These are phyloP conservation scores for Nasonia longicornis DNA, from an alignment of 1,140 invertebrate species.

Conservation along the genomic window DNA sequence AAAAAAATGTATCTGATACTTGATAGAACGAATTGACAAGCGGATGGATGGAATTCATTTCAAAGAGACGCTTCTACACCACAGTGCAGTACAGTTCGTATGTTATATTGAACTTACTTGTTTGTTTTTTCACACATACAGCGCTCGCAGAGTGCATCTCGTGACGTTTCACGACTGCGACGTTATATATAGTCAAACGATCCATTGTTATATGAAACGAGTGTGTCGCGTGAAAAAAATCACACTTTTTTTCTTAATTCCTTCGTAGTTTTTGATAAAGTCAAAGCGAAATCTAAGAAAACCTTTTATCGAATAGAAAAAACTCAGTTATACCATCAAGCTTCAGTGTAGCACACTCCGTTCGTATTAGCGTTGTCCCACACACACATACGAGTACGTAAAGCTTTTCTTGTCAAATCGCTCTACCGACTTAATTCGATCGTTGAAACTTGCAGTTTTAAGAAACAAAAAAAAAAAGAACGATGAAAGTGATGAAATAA, in stretches of 20 bases:
- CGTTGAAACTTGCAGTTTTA: constrained; percentile 22
- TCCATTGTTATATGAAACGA: not conserved
- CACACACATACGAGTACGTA: not conserved
- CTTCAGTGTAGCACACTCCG: not conserved
- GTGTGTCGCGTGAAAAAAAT: not conserved
- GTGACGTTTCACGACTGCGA: not conserved
- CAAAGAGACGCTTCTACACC: not conserved
- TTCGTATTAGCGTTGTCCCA: not conserved
- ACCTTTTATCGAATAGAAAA: not conserved
- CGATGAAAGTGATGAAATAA: constrained; percentile 27
- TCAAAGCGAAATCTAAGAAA: not conserved
- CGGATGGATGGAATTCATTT: constrained; percentile 17
- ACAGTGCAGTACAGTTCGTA: not conserved
- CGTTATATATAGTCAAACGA: not conserved
- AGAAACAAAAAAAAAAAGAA: constrained; percentile 7
- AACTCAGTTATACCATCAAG: not conserved
- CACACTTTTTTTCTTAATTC: not conserved
- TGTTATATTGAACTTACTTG: not conserved
- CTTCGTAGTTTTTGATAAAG: not conserved
- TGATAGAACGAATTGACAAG: constrained; percentile 38
- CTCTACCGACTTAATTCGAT: constrained; percentile 38
- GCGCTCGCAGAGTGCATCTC: not conserved
- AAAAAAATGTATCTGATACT: constrained; percentile 26
- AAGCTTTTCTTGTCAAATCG: constrained; percentile 35
- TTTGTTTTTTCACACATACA: not conserved